phyloP scores from a whole-genome alignment of 2,113 vertebrate genomes.

The Tricholaema leucomelas region DNA sequence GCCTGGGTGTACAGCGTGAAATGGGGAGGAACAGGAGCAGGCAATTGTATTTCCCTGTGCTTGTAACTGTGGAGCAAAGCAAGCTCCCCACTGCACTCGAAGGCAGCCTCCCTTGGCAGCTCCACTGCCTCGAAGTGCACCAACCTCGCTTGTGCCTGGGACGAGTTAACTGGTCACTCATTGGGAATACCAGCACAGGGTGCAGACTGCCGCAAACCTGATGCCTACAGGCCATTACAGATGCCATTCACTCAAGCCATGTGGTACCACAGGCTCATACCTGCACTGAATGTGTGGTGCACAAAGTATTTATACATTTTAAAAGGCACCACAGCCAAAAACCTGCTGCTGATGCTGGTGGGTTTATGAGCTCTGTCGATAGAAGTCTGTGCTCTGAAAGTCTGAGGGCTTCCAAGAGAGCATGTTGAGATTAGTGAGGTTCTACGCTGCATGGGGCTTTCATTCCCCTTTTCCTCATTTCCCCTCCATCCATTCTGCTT shows the following conservation, averaged over 20 bases:
- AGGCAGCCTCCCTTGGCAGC: background rate
- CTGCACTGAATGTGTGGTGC: background rate
- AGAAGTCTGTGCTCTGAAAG: background rate
- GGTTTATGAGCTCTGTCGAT: background rate
- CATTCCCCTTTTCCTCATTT: background rate
- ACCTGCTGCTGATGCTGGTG: background rate
- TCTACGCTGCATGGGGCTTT: background rate
- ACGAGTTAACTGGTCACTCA: background rate
- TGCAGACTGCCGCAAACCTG: background rate
- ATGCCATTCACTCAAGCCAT: background rate
- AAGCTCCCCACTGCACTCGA: background rate
- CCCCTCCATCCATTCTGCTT: background rate
- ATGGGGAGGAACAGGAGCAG: background rate
- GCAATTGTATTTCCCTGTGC: background rate
- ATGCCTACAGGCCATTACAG: accelerated
- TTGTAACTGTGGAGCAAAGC: background rate
- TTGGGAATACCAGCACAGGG: accelerated
- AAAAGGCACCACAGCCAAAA: background rate
- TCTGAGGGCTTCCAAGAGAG: background rate
- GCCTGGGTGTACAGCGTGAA: background rate
- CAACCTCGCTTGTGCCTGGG: accelerated
- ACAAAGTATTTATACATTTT: background rate
- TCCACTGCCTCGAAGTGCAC: background rate
- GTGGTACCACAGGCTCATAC: background rate
- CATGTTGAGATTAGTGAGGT: background rate